These are phyloP conservation scores for Sarcophaga variegata DNA, from an alignment of 2,888 invertebrate genomes.

Conservation along the genomic window DNA sequence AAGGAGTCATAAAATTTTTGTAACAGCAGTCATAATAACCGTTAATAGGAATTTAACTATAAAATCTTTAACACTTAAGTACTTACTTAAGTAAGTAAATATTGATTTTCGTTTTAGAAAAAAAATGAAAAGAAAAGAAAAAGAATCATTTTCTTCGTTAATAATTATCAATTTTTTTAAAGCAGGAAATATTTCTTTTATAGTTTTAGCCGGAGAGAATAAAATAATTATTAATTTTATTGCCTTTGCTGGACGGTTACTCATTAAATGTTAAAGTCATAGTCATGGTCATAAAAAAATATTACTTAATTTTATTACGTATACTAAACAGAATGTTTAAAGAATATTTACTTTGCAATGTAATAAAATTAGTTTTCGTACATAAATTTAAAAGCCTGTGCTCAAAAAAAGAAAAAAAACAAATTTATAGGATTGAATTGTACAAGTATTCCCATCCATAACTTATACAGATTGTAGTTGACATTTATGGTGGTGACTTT, in stretches of 20 bases:
- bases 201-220: slow-evolving; percentile 40
- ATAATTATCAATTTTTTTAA: not conserved
- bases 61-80: slow-evolving; percentile 11
- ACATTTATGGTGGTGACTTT: too few relatives aligned
- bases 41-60: slow-evolving; percentile 35
- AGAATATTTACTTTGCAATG: too few relatives aligned
- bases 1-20: slow-evolving; percentile 30
- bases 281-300: slow-evolving; percentile 31
- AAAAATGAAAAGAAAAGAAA: not conserved
- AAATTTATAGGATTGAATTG: too few relatives aligned
- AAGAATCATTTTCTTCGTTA: not conserved
- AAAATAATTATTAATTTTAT: slow-evolving; percentile 48
- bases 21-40: slow-evolving; percentile 26
- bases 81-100: not conserved
- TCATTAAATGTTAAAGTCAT: slow-evolving; percentile 27
- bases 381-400: too few relatives aligned
- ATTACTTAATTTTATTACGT: too few relatives aligned
- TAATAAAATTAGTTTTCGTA: too few relatives aligned
- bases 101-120: not conserved
- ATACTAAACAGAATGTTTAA: too few relatives aligned
- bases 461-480: too few relatives aligned
- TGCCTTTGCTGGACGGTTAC: not conserved
- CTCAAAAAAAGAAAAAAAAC: too few relatives aligned
- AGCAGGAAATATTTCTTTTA: slow-evolving; percentile 34
- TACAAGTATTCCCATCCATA: too few relatives aligned